These are phyloP conservation scores for Brassicogethes aeneus DNA, from an alignment of 2,888 invertebrate genomes.

Conservation along the genomic window DNA sequence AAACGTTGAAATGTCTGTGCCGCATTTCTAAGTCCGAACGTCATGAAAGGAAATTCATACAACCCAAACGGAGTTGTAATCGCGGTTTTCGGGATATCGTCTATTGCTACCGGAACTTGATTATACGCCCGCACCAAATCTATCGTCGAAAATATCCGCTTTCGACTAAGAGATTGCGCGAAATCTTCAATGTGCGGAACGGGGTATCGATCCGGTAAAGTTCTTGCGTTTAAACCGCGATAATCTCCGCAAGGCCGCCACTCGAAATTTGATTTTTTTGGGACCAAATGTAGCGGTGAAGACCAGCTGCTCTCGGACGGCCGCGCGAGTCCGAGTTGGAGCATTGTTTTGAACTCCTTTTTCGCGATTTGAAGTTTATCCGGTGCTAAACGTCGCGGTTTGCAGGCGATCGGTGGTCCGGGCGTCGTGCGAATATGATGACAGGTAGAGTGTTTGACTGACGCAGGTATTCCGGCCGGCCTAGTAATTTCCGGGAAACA, in stretches of 20 bases:
- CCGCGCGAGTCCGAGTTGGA: slow-evolving; percentile 20
- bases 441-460: slow-evolving; percentile 13
- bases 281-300: slow-evolving; percentile 29
- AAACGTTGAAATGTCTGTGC: slow-evolving; percentile 36
- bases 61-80: slow-evolving; percentile 18
- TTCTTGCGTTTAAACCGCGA: slow-evolving; percentile 23
- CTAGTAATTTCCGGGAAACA: slow-evolving; percentile 10
- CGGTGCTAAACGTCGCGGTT: slow-evolving; percentile 28
- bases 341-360: slow-evolving; percentile 24
- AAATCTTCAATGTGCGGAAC: slow-evolving; percentile 29
- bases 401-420: slow-evolving; percentile 19
- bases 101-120: slow-evolving; percentile 26
- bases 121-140: slow-evolving; percentile 31
- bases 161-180: slow-evolving; percentile 20
- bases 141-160: slow-evolving; percentile 22
- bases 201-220: slow-evolving; percentile 26
- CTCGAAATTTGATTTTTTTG: slow-evolving; percentile 19
- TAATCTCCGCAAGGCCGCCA: slow-evolving; percentile 33
- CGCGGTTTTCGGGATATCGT: slow-evolving; percentile 20
- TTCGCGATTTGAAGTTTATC: slow-evolving; percentile 24
- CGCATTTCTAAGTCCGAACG: slow-evolving; percentile 35
- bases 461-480: slow-evolving; percentile 1
- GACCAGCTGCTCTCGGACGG: slow-evolving; percentile 25
- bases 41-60: slow-evolving; percentile 26
- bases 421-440: slow-evolving; percentile 23